Evolutionary conservation across 2,113 vertebrate genomes (phyloP), one percentile per base, ranked within the genome.

Genomic region (Lasiurus cinereus): DNA sequence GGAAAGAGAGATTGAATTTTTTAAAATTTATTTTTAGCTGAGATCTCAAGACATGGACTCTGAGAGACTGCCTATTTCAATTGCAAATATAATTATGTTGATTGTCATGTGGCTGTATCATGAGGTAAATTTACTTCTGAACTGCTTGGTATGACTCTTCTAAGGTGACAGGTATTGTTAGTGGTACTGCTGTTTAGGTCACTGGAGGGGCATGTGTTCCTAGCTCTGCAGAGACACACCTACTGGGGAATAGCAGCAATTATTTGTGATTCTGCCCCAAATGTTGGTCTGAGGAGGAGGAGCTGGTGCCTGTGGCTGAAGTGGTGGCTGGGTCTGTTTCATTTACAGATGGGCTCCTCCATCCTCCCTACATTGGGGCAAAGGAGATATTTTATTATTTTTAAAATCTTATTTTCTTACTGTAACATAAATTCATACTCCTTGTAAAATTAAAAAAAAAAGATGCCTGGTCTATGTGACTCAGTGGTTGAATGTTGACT

Each of bases 81-180:
- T 96, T 92, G 62, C 67, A 88, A 92, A 69, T 36, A 91, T 67
- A 69, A 78, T 94, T 88, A n/a, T 94, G 83, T 95, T 93, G 90
- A 82, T 86, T 52, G 82, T 67, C 90, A 88, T 93, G 78, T 94
- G 92, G 84, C 67, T 88, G 1, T 73, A 48, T 94, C 54, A 62
- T 46, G 67, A 59, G 92, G 46, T 43, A 66, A 12, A 6, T 70
- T 97, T 83, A 90, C 31, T 78, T 88, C 43, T 88, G 62, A 90
- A 33, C 24, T 3, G 1, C 8, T 19, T 14, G 39, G n/a, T 36
- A 21, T 74, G 77, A 92, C 11, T 82, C 66, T 54, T 90, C 59
- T 69, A 73, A 54, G 15, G 69, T 19, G 43, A 88, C 39, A 86
- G 62, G 67, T 82, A 8, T 1, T 1, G n/a, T 83, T 62, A 39